Conservation (phyloP, 2,113 vertebrate species). For the Tor tambroides region DNA sequence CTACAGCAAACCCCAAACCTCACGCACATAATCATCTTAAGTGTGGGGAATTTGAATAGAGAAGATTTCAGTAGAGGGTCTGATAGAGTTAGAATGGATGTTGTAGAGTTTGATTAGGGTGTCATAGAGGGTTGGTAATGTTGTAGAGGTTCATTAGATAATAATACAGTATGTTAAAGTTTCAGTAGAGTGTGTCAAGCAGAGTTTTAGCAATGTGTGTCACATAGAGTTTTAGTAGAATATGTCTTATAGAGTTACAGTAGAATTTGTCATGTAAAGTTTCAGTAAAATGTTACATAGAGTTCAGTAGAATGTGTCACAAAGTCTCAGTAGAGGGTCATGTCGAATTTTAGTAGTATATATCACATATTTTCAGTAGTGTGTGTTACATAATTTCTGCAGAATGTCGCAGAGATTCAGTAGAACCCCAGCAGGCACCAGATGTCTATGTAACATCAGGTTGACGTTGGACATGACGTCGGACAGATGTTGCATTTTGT, state of each 20-base stretch:
- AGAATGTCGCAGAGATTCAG: not conserved
- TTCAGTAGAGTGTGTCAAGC: not conserved
- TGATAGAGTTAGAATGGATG: slow-evolving; percentile 8
- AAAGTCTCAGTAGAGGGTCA: not conserved
- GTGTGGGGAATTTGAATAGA: not conserved
- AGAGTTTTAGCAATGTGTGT: not conserved
- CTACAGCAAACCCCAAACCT: not conserved
- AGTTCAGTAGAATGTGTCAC: not conserved
- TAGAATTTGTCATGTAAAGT: not conserved
- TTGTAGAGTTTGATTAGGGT: not conserved
- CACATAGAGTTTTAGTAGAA: not conserved
- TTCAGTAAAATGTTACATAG: not conserved
- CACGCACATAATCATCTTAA: not conserved
- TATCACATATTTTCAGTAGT: not conserved
- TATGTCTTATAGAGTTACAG: not conserved
- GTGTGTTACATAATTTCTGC: not conserved
- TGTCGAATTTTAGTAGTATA: not conserved
- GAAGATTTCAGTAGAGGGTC: not conserved
- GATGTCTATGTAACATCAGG: too few relatives aligned
- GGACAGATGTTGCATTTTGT: too few relatives aligned
- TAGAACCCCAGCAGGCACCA: too few relatives aligned
- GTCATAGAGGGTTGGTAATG: not conserved
- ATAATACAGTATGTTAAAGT: not conserved
- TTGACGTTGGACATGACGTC: too few relatives aligned
- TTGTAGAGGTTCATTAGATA: not conserved